Base-by-base conservation (phyloP, 2,113 vertebrate species). In the Girardinichthys multiradiatus region DNA sequence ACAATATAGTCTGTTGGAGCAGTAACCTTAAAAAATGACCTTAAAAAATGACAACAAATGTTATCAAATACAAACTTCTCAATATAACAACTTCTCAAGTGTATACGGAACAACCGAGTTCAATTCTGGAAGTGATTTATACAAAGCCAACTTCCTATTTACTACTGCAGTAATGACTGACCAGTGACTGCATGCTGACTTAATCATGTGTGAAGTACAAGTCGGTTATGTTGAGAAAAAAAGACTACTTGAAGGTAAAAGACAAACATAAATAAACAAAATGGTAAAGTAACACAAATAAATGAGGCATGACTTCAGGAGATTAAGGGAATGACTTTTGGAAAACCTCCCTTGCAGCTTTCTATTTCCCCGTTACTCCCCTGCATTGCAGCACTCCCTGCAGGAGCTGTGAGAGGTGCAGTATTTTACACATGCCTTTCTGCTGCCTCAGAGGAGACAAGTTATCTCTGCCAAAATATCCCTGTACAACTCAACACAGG, bases 301-400 rank as follows among this genome's bases (percentile, higher is more conserved):
- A 51, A 70, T 45, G 26, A 37, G 21, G 3, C 8, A 70, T 24
- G 9, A 39, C 30, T 74, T 62, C 69, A 33, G 48, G 62, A 74
- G 79, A 75, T 67, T 31, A 59, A 81, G 77, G 70, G 74, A 72
- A 68, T 54, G 76, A 80, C 61, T 77, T 74, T 70, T 74, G 69
- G 73, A 78, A 73, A 57, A 75, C 59, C 63, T 76, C 71, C 68
- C 80, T 83, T 21, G 28, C 1, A 77, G 85, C 84, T 81, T 80
- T 13, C 64, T 79, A 39, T 84, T 88, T 79, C 87, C 84, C 79
- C 35, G 74, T 72, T 86, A 57, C 81, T 89, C 92, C 92, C 89
- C 92, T 92, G 92, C 92, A 93, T 92, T 93, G 92, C 92, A 93
- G 92, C 89, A 91, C 78, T 90, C 81, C 87, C 81, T 87, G 88